Conservation (phyloP, 1,140 invertebrate genomes). For the Alviniconcha marisindica region DNA sequence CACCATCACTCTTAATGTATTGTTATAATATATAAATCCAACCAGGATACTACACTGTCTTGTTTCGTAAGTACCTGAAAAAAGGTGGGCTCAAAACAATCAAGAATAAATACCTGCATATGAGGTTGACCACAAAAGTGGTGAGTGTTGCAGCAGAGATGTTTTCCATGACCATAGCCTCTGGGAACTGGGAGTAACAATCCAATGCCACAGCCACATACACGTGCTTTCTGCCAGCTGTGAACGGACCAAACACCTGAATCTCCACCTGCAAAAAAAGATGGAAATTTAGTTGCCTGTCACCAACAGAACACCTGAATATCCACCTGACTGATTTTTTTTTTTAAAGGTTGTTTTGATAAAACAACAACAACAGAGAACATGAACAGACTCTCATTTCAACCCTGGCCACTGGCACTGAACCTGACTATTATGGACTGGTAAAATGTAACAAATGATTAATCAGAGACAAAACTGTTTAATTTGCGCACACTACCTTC, state of each 20-base stretch:
- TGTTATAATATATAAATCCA: no score
- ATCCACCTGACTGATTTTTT: background rate
- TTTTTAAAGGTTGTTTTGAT: background rate
- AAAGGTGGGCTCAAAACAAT: background rate
- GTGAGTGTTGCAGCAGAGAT: conserved; percentile 49
- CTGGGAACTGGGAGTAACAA: conserved; percentile 56
- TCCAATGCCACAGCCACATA: conserved; percentile 58
- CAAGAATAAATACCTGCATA: conserved; percentile 59
- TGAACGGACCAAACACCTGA: conserved; percentile 55
- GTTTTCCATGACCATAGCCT: conserved; percentile 50
- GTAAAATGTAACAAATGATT: no score
- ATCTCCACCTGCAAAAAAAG: conserved; percentile 55
- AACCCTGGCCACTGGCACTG: background rate
- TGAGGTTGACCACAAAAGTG: conserved; percentile 53
- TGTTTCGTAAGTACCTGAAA: background rate
- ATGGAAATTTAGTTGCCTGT: no score
- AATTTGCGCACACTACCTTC: no score
- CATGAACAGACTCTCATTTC: background rate
- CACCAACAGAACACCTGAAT: no score
- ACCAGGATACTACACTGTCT: no score
- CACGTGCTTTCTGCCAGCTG: conserved; percentile 35
- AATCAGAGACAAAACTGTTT: background rate
- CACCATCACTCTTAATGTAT: no score
- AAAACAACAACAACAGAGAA: background rate
- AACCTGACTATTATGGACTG: background rate